Evolutionary conservation across 1,140 invertebrate genomes (phyloP), one percentile per base, ranked within the genome.

Genomic region (Himalopsyche phryganea): DNA sequence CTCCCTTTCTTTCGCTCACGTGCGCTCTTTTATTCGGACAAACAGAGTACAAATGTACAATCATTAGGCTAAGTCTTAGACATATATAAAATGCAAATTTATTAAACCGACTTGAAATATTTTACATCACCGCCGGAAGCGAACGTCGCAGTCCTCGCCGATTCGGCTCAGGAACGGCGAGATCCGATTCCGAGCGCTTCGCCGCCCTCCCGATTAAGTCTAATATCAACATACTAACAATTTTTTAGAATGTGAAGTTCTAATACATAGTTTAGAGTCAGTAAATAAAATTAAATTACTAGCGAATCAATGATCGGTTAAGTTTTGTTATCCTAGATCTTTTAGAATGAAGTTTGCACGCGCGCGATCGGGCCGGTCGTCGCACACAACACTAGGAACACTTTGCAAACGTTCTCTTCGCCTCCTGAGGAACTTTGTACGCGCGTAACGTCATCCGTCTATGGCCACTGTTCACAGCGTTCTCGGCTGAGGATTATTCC

Each of bases 211-310:
- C 54, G 9, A 42, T 58, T 60, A 60, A 42, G 23, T 13, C 62
- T 60, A 63, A 55, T 63, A 63, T 63, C 61, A 56, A 63, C 61
- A 56, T 47, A 48, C 60, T 58, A 58, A 59, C 61, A 56, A 62
- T 47, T 44, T 58, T 40, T 59, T 60, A 60, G 49, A 63, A 60
- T 60, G 52, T 53, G 44, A 58, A 50, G 50, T 28, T 60, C 50
- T 54, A 50, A 53, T 48, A 54, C 45, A 46, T 60, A 60, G 53
- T 47, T 54, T 51, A 55, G 23, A 50, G 60, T 63, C 61, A 58
- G 60, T 58, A 58, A 55, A 51, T 50, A 58, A 60, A 63, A 63
- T 63, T 50, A 58, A 54, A 63, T 60, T 63, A 63, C 60, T 49
- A 63, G 47, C 46, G 55, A 58, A 63, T 63, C 60, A 63, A 59